phyloP scores from a whole-genome alignment of 2,888 invertebrate genomes.

The Liopterus haemorrhoidalis region DNA sequence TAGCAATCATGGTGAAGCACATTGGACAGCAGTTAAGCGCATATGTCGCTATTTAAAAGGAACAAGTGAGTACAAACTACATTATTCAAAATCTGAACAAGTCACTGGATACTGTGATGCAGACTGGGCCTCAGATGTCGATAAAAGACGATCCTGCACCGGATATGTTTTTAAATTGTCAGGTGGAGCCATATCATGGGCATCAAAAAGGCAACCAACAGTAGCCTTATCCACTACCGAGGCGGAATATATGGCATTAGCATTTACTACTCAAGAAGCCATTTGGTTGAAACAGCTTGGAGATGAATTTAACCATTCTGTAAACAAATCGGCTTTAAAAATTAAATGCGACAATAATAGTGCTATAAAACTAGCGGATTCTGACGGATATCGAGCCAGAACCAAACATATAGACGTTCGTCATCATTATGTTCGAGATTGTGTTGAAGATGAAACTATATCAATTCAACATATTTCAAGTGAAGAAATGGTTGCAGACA shows the following conservation, averaged over 20 bases:
- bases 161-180: slow-evolving; percentile 11
- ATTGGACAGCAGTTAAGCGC: slow-evolving; percentile 23
- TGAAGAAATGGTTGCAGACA: slow-evolving; percentile 27
- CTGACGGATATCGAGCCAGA: slow-evolving; percentile 22
- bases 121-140: slow-evolving; percentile 13
- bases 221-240: slow-evolving; percentile 36
- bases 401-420: slow-evolving; percentile 31
- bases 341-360: slow-evolving; percentile 27
- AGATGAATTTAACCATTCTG: slow-evolving; percentile 12
- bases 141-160: slow-evolving; percentile 16
- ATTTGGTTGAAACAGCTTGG: slow-evolving; percentile 27
- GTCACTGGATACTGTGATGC: slow-evolving; percentile 11
- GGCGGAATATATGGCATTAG: slow-evolving; percentile 35
- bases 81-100: background rate
- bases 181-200: slow-evolving; percentile 9
- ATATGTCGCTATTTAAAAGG: slow-evolving; percentile 20
- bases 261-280: slow-evolving; percentile 32
- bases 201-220: slow-evolving; percentile 21
- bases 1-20: slow-evolving; percentile 13
- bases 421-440: slow-evolving; percentile 29
- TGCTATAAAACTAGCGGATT: slow-evolving; percentile 25
- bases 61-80: slow-evolving; percentile 13
- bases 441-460: slow-evolving; percentile 20
- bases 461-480: slow-evolving; percentile 17
- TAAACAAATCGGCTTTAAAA: slow-evolving; percentile 2